Evolutionary conservation across 2,113 vertebrate genomes (phyloP), one percentile per base, ranked within the genome.

Genomic region (Cryptomyrus ogoouensis): DNA sequence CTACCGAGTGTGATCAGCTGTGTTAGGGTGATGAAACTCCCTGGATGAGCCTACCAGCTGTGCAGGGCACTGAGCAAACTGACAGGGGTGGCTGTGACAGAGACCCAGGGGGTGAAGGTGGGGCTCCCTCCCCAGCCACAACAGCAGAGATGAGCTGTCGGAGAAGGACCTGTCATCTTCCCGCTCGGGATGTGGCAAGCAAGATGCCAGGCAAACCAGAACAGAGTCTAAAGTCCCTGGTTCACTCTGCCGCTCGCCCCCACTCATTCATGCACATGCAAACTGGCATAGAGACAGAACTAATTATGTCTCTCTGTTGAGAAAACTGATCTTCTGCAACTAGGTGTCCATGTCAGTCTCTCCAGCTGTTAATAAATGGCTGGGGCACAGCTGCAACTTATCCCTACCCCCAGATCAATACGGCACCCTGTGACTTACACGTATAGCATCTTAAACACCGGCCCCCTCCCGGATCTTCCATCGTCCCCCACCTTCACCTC

Each of bases 1-100:
- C 17, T 15, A 5, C 15, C 35, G n/a, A 12, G 35, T 42, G 74
- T 8, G 17, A 6, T 80, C 15, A 39, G 74, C 15, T 19, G 74
- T 39, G 27, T 39, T 2, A 10, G 15, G 12, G 15, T 80, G 66
- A 35, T 15, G 70, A 42, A 17, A 42, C 31, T 77, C 15, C 31
- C 35, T 17, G 44, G 44, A n/a, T 84, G 35, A 47, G 19, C 24
- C 77, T 10, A 9, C 42, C 42, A 83, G 42, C 77, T 83, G 77
- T 83, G 77, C 19, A 3, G 15, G 39, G 39, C 77, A 13, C 31
- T 83, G 83, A 84, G 7, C 83, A n/a, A 46, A n/a, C 83, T 84
- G 83, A 84, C 42, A 84, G 83, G 83, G 42, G 42, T 84, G 83
- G 44, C 24, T 84, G 44, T 84, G 83, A 84, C 83, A 84, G 44